These are phyloP conservation scores for Merluccius polli DNA, from an alignment of 2,797 vertebrate genomes.

Conservation along the genomic window DNA sequence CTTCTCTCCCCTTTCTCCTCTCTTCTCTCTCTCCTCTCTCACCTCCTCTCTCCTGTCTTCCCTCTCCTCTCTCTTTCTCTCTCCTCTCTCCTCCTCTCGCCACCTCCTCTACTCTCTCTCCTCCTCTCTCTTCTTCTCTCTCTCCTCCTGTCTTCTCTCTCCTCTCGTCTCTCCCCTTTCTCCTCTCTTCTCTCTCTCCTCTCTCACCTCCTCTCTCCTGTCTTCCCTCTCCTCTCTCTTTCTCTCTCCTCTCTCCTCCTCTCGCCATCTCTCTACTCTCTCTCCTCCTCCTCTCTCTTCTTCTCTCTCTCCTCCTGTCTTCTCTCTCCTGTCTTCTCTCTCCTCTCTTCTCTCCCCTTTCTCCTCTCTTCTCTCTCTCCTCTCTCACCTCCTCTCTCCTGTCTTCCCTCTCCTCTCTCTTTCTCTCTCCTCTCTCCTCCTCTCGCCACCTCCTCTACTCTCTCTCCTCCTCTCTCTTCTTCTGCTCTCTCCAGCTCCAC, in stretches of 20 bases:
- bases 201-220: background rate
- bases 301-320: background rate
- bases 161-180: background rate
- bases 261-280: no score
- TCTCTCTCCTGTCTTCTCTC: background rate
- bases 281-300: background rate
- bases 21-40: background rate
- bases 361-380: background rate
- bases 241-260: background rate
- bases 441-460: background rate
- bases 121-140: background rate
- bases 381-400: background rate
- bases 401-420: background rate
- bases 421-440: background rate
- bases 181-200: background rate
- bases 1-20: background rate
- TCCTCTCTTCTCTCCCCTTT: background rate
- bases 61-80: background rate
- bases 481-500: background rate
- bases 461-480: background rate
- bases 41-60: background rate
- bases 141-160: conserved; percentile 11
- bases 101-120: background rate
- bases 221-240: background rate
- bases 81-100: background rate